These are phyloP conservation scores for Tauraco hartlaubi DNA, from an alignment of 2,797 vertebrate species.

Conservation along the genomic window DNA sequence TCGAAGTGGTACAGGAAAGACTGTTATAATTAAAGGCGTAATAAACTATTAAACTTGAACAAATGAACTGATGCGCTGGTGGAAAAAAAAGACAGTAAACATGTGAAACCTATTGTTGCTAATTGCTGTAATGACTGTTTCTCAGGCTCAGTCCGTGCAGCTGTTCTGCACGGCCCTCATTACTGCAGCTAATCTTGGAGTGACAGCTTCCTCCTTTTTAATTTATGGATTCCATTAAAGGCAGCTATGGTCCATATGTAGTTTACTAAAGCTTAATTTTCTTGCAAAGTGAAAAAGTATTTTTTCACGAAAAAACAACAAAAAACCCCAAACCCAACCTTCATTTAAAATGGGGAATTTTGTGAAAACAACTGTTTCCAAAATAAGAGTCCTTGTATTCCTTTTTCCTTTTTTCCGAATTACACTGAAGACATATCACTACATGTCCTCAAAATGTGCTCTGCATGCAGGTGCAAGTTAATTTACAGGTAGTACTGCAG, in stretches of 20 bases:
- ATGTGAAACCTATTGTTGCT: neutral
- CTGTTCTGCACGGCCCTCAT: neutral
- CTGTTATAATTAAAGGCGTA: constrained; percentile 7
- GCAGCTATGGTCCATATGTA: neutral
- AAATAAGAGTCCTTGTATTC: neutral
- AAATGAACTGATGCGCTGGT: neutral
- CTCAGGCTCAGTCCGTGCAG: neutral
- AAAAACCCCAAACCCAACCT: neutral
- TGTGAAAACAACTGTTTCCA: neutral
- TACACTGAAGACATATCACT: neutral
- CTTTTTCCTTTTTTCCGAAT: neutral
- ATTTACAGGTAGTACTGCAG: neutral
- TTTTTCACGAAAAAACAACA: neutral
- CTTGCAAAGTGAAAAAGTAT: neutral
- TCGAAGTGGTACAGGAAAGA: neutral
- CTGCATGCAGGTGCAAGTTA: neutral
- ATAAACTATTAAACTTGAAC: constrained; percentile 23
- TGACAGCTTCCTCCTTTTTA: neutral
- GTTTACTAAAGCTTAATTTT: neutral
- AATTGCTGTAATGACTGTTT: neutral
- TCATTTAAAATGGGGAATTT: neutral
- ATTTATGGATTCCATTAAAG: neutral
- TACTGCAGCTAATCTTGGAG: neutral
- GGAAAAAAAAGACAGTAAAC: neutral
- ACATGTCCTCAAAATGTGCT: neutral